These are phyloP conservation scores for Antheraea yamamai DNA, from an alignment of 2,888 invertebrate genomes.

Conservation along the genomic window DNA sequence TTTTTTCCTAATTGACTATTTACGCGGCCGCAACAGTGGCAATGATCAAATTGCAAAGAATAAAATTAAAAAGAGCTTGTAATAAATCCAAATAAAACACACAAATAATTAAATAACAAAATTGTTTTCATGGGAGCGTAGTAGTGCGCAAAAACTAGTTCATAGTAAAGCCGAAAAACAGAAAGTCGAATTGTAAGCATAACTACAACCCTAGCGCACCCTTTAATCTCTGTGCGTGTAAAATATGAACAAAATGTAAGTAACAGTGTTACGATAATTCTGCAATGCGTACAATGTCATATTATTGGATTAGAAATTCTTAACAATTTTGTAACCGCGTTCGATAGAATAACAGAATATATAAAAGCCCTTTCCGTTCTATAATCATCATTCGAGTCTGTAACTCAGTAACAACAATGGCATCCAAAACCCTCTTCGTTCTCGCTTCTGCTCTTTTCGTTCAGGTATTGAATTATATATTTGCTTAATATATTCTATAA, in stretches of 20 bases:
- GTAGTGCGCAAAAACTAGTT: neutral
- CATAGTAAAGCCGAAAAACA: neutral
- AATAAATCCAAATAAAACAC: too few species aligned
- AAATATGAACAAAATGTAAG: neutral
- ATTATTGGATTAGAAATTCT: neutral
- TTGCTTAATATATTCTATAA: neutral
- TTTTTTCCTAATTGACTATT: too few species aligned
- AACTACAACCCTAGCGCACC: neutral
- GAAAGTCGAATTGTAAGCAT: neutral
- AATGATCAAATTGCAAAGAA: too few species aligned
- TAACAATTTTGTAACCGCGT: neutral
- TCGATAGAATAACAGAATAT: neutral
- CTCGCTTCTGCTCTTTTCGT: conserved; percentile 21
- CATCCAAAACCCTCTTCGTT: conserved; percentile 10
- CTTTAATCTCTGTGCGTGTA: neutral
- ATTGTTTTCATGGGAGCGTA: too few species aligned
- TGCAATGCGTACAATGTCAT: neutral
- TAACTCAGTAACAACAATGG: conserved; percentile 11
- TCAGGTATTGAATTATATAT: conserved; percentile 15
- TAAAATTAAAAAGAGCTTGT: too few species aligned
- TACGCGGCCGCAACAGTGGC: too few species aligned
- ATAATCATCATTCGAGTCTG: neutral
- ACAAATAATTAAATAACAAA: too few species aligned
- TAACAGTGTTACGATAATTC: neutral
- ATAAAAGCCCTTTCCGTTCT: neutral